phyloP scores from a whole-genome alignment of 2,113 vertebrate species.

The Amblyopsis rosae region DNA sequence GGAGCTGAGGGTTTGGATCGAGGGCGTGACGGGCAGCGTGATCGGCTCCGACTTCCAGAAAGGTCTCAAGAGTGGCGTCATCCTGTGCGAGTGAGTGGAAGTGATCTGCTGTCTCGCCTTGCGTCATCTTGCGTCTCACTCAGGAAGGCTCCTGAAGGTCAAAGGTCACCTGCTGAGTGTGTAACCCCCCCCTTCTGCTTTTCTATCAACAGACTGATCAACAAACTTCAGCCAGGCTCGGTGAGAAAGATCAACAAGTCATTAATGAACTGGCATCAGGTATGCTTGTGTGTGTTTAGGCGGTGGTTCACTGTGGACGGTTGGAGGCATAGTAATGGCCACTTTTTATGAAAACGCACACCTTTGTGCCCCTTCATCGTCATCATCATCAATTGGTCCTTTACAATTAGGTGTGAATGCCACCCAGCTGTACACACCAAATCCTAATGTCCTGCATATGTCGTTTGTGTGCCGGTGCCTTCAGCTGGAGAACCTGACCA shows the following conservation, averaged over 20 bases:
- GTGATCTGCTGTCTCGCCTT: background rate
- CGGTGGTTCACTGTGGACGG: background rate
- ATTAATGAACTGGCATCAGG: conserved; percentile 92
- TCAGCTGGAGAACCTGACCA: conserved; percentile 92
- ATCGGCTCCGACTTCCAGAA: conserved; percentile 92
- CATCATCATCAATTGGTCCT: too few relatives aligned
- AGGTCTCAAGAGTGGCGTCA: conserved; percentile 86
- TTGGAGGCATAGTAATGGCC: background rate
- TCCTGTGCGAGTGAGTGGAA: conserved; percentile 88
- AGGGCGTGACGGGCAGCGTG: conserved; percentile 79
- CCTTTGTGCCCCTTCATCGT: too few relatives aligned
- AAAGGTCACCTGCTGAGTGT: background rate
- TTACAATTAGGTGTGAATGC: too few relatives aligned
- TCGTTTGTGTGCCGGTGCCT: conserved; percentile 1
- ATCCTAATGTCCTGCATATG: background rate
- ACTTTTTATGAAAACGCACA: too few relatives aligned
- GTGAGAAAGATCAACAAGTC: conserved; percentile 88
- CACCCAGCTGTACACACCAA: too few relatives aligned
- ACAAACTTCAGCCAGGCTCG: conserved; percentile 84
- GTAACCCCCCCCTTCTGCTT: background rate
- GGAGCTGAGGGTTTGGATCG: conserved; percentile 89
- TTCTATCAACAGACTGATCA: conserved; percentile 81
- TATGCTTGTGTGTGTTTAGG: conserved; percentile 46
- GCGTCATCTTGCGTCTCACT: background rate
- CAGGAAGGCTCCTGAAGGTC: background rate